Evolutionary conservation across 2,113 vertebrate species (phyloP), one percentile per base, ranked within the genome.

Genomic region (Aegithalos caudatus): DNA sequence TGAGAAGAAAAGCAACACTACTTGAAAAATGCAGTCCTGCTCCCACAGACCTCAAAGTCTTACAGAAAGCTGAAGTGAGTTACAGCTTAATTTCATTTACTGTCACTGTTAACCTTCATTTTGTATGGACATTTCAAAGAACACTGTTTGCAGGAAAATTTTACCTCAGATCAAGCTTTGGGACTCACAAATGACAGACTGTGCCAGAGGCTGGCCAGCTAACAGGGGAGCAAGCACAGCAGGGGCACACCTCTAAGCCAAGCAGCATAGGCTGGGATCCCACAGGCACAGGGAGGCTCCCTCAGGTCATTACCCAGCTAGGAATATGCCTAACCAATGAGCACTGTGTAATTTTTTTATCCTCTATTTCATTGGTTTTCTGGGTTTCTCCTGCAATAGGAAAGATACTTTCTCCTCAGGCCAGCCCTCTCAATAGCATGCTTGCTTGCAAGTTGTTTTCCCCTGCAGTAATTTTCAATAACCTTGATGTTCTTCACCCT

Each of bases 1-100:
- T n/a, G n/a, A n/a, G n/a, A n/a, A 71, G 14, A 72, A 85, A 66
- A 76, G 42, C 62, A 80, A 56, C 25, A 61, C 10, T 10, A 27
- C 47, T 33, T 65, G 40, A 35, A n/a, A 51, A 37, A 11, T 3
- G 5, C 1, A 4, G 5, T 27, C 9, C 40, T 3, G 2, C 31
- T 56, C 23, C 35, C 37, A 29, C 29, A 65, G 50, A 15, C 40
- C 15, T 37, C 29, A 19, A 9, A 11, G 7, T 44, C 67, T 42
- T 64, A 47, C 21, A 31, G 33, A 50, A 65, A 64, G 19, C 0
- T 60, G 16, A 69, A 54, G 10, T 20, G 33, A 65, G 14, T 40
- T 76, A 28, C 1, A 70, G 7, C 28, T 62, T 86, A 22, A 67
- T 89, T 67, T 58, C 53, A 53, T 44, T 56, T 57, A n/a, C 16